phyloP scores from a whole-genome alignment of 2,113 vertebrate species.

The Cyprinodon tularosa region DNA sequence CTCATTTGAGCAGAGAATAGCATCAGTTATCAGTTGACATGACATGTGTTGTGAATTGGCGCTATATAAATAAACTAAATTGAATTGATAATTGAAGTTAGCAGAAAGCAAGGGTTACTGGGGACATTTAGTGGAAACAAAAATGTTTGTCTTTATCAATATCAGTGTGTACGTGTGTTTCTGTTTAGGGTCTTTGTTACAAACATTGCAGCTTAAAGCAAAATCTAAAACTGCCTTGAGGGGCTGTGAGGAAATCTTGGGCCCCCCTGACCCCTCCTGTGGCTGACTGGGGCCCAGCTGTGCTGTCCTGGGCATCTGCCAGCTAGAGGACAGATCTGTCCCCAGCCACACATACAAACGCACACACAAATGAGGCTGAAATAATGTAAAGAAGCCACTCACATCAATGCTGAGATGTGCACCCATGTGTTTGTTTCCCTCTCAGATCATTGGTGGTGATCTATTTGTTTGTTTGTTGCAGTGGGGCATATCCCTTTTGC shows the following conservation, averaged over 20 bases:
- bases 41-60: no score
- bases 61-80: no score
- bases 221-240: constrained; percentile 59
- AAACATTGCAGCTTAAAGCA: constrained; percentile 30
- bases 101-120: constrained; percentile 19
- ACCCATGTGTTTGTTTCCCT: constrained; percentile 28
- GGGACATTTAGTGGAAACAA: constrained; percentile 21
- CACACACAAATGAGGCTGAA: constrained; percentile 26
- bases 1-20: constrained; percentile 37
- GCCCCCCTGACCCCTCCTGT: constrained; percentile 66
- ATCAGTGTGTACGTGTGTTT: neutral
- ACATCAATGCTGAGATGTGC: constrained; percentile 36
- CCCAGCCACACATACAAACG: constrained; percentile 41
- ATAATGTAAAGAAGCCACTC: constrained; percentile 41
- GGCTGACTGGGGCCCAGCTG: constrained; percentile 73
- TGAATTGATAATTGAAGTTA: constrained; percentile 3
- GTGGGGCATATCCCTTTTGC: constrained; percentile 45
- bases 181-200: constrained; percentile 11
- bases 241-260: constrained; percentile 50
- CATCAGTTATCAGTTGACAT: constrained; percentile 21
- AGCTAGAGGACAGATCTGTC: constrained; percentile 72
- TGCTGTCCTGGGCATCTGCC: constrained; percentile 69
- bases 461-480: constrained; percentile 60
- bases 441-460: constrained; percentile 55
- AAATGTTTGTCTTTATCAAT: constrained; percentile 49